Evolutionary conservation across 2,888 invertebrate genomes (phyloP).

Genomic region (Protodeltote pygarga): DNA sequence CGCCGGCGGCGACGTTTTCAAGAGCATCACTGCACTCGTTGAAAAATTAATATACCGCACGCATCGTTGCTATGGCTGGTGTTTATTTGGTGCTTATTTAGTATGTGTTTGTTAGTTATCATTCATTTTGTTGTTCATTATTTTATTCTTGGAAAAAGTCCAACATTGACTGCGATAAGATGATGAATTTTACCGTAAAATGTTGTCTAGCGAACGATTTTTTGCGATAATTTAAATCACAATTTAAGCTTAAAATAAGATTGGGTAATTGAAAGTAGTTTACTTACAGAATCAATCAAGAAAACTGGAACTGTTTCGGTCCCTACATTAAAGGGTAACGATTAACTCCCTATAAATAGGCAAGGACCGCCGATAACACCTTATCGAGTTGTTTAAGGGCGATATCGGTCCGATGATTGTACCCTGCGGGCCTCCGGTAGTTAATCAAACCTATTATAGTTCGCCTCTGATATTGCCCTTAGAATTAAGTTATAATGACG

Average conservation of each 20-base stretch:
- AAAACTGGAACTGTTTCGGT: constrained; percentile 39
- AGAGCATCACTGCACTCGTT: constrained; percentile 69
- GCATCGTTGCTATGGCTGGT: constrained; percentile 37
- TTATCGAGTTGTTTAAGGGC: constrained; percentile 79
- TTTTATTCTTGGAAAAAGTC: not conserved
- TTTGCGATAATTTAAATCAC: too few relatives aligned
- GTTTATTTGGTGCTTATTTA: constrained; percentile 27
- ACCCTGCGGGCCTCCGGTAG: constrained; percentile 67
- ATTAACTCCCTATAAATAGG: constrained; percentile 80
- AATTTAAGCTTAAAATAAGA: too few relatives aligned
- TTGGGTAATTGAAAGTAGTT: too few relatives aligned
- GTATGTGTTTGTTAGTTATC: too few relatives aligned
- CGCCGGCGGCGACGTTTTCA: constrained; percentile 75
- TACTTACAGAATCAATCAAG: constrained; percentile 34
- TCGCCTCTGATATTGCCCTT: constrained; percentile 41
- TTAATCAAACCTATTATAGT: constrained; percentile 72
- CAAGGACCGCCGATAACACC: constrained; percentile 76
- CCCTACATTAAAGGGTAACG: constrained; percentile 71
- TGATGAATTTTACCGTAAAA: too few relatives aligned
- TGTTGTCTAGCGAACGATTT: too few relatives aligned
- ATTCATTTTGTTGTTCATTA: constrained; percentile 1
- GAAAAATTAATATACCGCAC: constrained; percentile 77
- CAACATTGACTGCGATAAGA: too few relatives aligned
- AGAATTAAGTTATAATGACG: constrained; percentile 45
- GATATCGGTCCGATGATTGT: constrained; percentile 78